Conservation (phyloP, 1,140 invertebrate genomes). For the Drosophila ficusphila region DNA sequence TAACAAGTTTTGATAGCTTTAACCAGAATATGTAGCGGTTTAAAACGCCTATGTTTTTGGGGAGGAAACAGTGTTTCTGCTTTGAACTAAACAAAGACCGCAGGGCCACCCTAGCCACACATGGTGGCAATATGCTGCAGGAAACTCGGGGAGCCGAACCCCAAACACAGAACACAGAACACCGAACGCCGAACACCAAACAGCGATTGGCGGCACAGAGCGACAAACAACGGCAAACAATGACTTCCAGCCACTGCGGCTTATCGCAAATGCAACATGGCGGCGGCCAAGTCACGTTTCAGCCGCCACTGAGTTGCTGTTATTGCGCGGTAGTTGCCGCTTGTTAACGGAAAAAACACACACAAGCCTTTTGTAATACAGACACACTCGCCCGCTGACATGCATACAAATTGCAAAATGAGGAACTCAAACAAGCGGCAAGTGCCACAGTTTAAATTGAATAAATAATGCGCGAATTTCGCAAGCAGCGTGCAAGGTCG, state of each 20-base stretch:
- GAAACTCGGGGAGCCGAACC: conserved; percentile 5
- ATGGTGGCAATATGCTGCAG: conserved; percentile 22
- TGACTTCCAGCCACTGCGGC: conserved; percentile 27
- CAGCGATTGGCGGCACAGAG: neutral
- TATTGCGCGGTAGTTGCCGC: conserved; percentile 26
- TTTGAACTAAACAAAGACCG: neutral
- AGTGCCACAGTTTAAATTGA: conserved; percentile 50
- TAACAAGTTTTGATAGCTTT: no score
- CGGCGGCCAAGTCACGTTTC: conserved; percentile 47
- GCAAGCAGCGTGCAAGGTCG: conserved; percentile 6
- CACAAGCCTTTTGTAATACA: conserved; percentile 39
- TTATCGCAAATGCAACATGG: conserved; percentile 62
- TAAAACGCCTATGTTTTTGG: no score
- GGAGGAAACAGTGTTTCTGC: no score
- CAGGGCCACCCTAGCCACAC: conserved; percentile 5
- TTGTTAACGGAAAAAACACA: conserved; percentile 43
- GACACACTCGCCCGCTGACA: conserved; percentile 16
- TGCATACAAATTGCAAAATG: conserved; percentile 28
- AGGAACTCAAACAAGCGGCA: conserved; percentile 18
- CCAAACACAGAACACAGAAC: conserved; percentile 2
- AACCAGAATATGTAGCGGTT: no score
- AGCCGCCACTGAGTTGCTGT: conserved; percentile 15
- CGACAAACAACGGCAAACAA: conserved; percentile 29
- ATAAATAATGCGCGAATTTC: conserved; percentile 47
- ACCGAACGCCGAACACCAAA: conserved; percentile 4